These are phyloP conservation scores for Engraulis encrasicolus DNA, from an alignment of 2,113 vertebrate genomes.

Conservation along the genomic window DNA sequence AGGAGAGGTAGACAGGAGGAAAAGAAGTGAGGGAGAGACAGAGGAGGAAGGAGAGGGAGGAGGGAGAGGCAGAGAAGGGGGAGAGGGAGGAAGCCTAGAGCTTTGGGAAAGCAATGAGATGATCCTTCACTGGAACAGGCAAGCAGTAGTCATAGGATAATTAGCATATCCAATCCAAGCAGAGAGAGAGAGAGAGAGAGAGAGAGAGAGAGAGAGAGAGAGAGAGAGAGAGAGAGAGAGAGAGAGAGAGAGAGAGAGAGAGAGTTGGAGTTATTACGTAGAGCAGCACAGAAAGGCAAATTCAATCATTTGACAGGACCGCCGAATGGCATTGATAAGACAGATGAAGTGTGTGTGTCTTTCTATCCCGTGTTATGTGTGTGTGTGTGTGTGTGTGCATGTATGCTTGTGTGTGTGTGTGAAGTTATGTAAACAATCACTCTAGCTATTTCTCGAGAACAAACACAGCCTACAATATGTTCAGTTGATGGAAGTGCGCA, in stretches of 20 bases:
- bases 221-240: slow-evolving; percentile 42
- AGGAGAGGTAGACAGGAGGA: neutral
- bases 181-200: slow-evolving; percentile 37
- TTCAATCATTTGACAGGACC: slow-evolving; percentile 40
- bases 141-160: slow-evolving; percentile 48
- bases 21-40: neutral
- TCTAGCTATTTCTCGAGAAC: neutral
- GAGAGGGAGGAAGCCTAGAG: slow-evolving; percentile 16
- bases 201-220: slow-evolving; percentile 47
- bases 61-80: neutral
- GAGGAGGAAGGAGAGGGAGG: neutral
- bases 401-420: neutral
- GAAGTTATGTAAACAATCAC: neutral
- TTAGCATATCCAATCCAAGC: too few species aligned
- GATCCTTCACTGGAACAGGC: slow-evolving; percentile 41
- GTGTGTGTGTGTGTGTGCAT: neutral
- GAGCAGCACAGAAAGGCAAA: slow-evolving; percentile 45
- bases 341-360: neutral
- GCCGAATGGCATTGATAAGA: slow-evolving; percentile 15
- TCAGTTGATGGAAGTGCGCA: neutral
- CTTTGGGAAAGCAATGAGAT: slow-evolving; percentile 45
- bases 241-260: slow-evolving; percentile 37
- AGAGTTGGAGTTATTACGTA: slow-evolving; percentile 53
- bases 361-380: too few species aligned
- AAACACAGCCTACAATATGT: neutral